A percentile compares a stretch with the other conserved stretches of the same genome.
Evolutionary conservation across 2,888 invertebrate species (phyloP).

Genomic region (Drosophila parthenogenetica): DNA sequence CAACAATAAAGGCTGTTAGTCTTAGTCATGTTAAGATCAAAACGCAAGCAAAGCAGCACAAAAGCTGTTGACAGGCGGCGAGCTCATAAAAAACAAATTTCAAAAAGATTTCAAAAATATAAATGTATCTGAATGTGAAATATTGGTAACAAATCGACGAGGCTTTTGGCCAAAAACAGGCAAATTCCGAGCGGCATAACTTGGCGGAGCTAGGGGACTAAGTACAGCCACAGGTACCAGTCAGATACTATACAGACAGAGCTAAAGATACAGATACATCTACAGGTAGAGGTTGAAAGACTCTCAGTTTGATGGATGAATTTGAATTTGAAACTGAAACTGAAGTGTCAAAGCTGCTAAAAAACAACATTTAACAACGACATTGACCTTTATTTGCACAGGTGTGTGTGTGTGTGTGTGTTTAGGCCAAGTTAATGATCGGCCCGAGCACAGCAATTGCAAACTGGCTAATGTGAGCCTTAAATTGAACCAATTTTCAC

Average conservation of each 20-base stretch:
- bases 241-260: conserved; percentile 14
- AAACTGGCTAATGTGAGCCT: conserved; percentile 6
- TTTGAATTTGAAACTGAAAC: conserved; percentile 32
- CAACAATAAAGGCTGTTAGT: conserved; percentile 42
- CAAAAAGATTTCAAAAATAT: too few species aligned
- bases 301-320: conserved; percentile 66
- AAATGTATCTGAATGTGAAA: conserved; percentile 11
- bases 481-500: conserved; percentile 64
- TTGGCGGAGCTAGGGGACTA: not conserved
- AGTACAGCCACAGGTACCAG: not conserved
- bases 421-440: conserved; percentile 44
- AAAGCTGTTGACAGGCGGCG: conserved; percentile 43
- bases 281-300: conserved; percentile 24
- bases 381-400: conserved; percentile 72
- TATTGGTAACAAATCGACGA: conserved; percentile 19
- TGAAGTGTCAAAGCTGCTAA: conserved; percentile 66
- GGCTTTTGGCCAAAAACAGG: conserved; percentile 37
- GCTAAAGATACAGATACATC: not conserved
- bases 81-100: conserved; percentile 45
- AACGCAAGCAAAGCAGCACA: conserved; percentile 13
- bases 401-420: not conserved
- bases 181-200: conserved; percentile 20
- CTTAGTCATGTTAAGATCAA: conserved; percentile 37
- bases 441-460: conserved; percentile 35
- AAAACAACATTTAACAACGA: conserved; percentile 30